phyloP scores from a whole-genome alignment of 2,797 vertebrate species.

The Carduelis carduelis region DNA sequence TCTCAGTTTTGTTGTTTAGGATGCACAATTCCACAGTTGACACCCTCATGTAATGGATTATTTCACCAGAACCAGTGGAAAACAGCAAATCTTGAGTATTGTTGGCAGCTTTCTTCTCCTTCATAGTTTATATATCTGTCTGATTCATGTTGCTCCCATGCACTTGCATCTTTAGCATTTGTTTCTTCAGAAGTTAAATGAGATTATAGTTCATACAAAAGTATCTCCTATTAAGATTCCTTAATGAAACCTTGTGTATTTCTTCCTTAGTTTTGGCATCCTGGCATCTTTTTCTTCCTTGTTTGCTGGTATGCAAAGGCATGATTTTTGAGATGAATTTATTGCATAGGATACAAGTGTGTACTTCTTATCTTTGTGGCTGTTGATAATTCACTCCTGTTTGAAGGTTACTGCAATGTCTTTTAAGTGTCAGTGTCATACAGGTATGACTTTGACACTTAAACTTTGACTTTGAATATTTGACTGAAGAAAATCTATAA shows the following conservation, averaged over 20 bases:
- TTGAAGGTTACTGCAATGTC: background rate
- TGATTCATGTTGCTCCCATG: background rate
- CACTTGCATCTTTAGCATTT: background rate
- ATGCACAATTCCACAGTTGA: background rate
- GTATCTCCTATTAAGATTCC: background rate
- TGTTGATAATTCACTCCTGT: background rate
- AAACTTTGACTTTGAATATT: background rate
- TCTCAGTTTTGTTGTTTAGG: background rate
- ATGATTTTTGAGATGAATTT: background rate
- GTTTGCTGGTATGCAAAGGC: background rate
- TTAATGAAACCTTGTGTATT: background rate
- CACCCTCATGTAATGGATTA: background rate
- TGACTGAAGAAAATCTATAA: background rate
- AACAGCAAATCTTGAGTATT: background rate
- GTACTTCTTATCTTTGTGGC: background rate
- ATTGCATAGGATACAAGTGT: background rate
- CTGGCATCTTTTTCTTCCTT: background rate
- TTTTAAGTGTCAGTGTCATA: background rate
- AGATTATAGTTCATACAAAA: background rate
- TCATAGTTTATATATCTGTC: background rate
- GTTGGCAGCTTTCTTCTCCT: background rate
- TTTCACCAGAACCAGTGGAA: background rate
- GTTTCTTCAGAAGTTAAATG: background rate
- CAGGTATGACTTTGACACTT: too few species aligned
- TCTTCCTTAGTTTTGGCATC: background rate